These are phyloP conservation scores for Callopanchax toddi DNA, from an alignment of 2,113 vertebrate genomes.

Conservation along the genomic window DNA sequence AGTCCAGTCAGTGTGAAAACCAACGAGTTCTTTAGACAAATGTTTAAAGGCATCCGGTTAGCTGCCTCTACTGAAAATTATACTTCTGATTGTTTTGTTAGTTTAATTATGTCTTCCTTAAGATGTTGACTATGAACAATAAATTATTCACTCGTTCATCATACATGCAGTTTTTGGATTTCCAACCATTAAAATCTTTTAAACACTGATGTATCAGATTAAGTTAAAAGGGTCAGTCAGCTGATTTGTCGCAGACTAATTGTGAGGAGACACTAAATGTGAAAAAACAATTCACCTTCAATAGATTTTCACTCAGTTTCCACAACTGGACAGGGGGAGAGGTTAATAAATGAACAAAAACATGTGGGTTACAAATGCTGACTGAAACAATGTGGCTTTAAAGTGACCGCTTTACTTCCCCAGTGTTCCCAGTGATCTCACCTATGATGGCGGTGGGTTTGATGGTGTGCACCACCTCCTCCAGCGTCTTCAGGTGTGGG, in stretches of 20 bases:
- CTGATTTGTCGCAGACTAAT: conserved; percentile 25
- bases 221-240: conserved; percentile 9
- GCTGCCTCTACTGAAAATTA: background rate
- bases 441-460: conserved; percentile 95
- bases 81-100: background rate
- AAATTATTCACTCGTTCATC: conserved; percentile 1
- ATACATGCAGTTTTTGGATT: conserved; percentile 18
- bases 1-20: conserved; percentile 2
- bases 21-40: background rate
- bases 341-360: conserved; percentile 20
- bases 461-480: conserved; percentile 90
- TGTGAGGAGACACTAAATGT: background rate
- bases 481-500: conserved; percentile 85
- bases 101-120: background rate
- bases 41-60: background rate
- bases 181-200: background rate
- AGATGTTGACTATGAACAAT: background rate
- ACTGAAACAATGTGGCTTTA: background rate
- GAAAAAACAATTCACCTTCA: conserved; percentile 41
- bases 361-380: conserved; percentile 7
- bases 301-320: conserved; percentile 49
- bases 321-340: conserved; percentile 39
- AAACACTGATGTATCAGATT: background rate
- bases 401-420: background rate
- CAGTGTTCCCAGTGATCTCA: conserved; percentile 52